phyloP scores from a whole-genome alignment of 2,888 invertebrate genomes.

The Phymatocera aterrima region DNA sequence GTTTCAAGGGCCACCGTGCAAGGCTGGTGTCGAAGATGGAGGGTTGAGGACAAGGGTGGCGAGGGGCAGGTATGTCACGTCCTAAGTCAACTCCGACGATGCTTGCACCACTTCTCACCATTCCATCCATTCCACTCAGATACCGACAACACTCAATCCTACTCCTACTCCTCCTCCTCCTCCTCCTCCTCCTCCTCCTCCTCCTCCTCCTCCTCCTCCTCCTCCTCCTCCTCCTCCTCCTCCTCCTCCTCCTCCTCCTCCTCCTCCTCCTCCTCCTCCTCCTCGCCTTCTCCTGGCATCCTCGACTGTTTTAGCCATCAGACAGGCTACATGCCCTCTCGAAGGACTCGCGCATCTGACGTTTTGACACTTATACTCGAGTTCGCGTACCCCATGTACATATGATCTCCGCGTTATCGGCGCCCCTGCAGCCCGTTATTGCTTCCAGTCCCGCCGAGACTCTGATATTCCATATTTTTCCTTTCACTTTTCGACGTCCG shows the following conservation, averaged over 20 bases:
- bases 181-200: too few species aligned
- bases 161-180: constrained; percentile 12
- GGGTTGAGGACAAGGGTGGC: constrained; percentile 5
- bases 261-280: too few species aligned
- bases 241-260: too few species aligned
- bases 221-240: too few species aligned
- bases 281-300: too few species aligned
- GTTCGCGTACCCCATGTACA: neutral
- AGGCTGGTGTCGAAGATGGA: constrained; percentile 1
- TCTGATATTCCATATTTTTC: neutral
- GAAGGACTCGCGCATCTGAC: constrained; percentile 30
- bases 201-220: too few species aligned
- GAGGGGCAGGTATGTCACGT: constrained; percentile 38
- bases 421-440: neutral
- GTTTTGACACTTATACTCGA: constrained; percentile 34
- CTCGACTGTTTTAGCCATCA: constrained; percentile 31
- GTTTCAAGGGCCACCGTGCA: constrained; percentile 35
- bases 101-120: constrained; percentile 26
- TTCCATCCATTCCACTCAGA: constrained; percentile 42
- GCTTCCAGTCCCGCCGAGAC: neutral
- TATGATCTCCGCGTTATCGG: constrained; percentile 5
- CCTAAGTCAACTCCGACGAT: constrained; percentile 43
- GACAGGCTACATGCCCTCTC: constrained; percentile 26
- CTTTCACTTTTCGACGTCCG: neutral
- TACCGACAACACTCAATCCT: constrained; percentile 37